Percentiles rank a stretch among this genome's conserved stretches.
These are phyloP conservation scores for Euzophera pinguis DNA, from an alignment of 2,888 invertebrate genomes.

Conservation along the genomic window DNA sequence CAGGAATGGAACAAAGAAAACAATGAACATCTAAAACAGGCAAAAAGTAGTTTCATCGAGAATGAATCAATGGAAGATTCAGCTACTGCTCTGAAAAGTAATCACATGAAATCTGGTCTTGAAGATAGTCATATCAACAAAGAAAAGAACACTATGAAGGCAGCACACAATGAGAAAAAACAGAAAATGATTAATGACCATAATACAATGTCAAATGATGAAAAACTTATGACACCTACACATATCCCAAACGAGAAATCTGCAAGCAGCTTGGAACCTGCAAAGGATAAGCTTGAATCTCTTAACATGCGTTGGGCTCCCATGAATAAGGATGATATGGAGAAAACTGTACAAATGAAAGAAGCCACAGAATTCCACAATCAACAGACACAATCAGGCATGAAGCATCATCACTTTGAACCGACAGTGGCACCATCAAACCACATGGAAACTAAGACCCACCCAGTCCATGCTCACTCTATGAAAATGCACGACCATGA, in stretches of 20 bases:
- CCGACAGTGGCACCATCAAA: not conserved
- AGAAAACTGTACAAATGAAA: constrained; percentile 24
- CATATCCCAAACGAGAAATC: constrained; percentile 1
- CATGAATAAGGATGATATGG: not conserved
- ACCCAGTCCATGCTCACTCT: not conserved
- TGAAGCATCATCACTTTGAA: not conserved
- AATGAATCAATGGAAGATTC: not conserved
- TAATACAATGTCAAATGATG: not conserved
- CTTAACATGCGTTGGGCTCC: constrained; percentile 4
- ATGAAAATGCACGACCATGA: constrained; percentile 3
- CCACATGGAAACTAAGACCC: not conserved
- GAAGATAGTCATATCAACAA: not conserved
- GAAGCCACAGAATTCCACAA: constrained; percentile 23
- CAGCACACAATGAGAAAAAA: not conserved
- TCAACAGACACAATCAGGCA: constrained; percentile 6
- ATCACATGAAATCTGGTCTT: not conserved
- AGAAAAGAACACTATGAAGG: constrained; percentile 7
- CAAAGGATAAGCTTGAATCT: not conserved
- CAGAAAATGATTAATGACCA: not conserved
- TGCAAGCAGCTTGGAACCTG: not conserved
- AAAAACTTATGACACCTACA: not conserved
- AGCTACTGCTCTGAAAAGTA: not conserved
- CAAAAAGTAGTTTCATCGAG: not conserved
- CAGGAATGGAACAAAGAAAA: not conserved
- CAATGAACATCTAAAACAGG: not conserved